These are phyloP conservation scores for Exephanes ischioxanthus DNA, from an alignment of 2,888 invertebrate genomes.

Conservation along the genomic window DNA sequence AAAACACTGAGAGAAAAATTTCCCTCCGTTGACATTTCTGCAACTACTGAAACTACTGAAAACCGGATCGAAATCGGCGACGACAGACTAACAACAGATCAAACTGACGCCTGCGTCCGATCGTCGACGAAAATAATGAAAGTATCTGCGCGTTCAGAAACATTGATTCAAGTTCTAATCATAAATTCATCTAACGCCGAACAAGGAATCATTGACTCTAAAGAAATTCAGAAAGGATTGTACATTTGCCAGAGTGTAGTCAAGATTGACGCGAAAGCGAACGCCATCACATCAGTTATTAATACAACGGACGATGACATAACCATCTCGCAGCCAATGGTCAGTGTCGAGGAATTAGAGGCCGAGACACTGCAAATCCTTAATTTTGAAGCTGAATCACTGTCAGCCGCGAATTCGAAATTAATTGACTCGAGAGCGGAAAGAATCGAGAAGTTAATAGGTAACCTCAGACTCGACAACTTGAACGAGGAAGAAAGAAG, in stretches of 20 bases:
- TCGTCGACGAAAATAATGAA: not conserved
- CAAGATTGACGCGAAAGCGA: constrained; percentile 53
- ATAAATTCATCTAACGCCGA: not conserved
- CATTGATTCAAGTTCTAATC: not conserved
- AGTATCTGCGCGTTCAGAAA: not conserved
- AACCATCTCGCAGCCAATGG: too few relatives aligned
- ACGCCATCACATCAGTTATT: constrained; percentile 26
- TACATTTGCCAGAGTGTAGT: constrained; percentile 65
- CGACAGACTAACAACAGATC: not conserved
- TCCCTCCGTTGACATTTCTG: too few relatives aligned
- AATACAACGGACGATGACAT: constrained; percentile 12
- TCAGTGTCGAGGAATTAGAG: too few relatives aligned
- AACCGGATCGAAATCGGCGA: too few relatives aligned
- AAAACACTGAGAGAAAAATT: constrained; percentile 50
- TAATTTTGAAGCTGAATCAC: constrained; percentile 17
- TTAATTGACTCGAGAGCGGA: constrained; percentile 33
- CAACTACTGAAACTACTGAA: too few relatives aligned
- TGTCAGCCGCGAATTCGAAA: too few relatives aligned
- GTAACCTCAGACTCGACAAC: constrained; percentile 63
- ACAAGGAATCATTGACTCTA: constrained; percentile 64
- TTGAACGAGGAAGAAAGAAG: constrained; percentile 46
- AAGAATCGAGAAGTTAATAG: constrained; percentile 57
- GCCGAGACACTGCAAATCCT: constrained; percentile 9
- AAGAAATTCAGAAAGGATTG: constrained; percentile 58
- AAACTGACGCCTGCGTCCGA: not conserved